These are phyloP conservation scores for Dasyurus viverrinus DNA, from an alignment of 2,113 vertebrate genomes.

Conservation along the genomic window DNA sequence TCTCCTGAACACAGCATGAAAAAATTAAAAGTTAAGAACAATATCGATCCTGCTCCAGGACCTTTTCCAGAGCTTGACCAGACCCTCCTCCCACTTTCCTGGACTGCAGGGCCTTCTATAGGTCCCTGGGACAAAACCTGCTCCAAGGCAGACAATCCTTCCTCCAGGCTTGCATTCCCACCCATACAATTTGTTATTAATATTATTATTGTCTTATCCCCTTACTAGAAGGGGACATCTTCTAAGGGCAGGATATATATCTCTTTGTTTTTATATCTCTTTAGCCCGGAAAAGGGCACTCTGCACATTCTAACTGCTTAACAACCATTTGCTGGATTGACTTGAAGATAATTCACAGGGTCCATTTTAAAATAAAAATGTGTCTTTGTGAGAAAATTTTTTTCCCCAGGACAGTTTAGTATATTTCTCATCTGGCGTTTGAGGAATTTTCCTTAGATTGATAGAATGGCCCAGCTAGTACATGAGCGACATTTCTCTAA, in stretches of 20 bases:
- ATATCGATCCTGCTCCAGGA: background rate
- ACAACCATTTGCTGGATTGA: background rate
- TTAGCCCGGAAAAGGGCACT: background rate
- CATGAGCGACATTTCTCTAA: background rate
- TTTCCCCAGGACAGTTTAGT: background rate
- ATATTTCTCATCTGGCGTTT: background rate
- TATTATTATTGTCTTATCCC: background rate
- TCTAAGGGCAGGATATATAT: background rate
- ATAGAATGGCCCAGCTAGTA: background rate
- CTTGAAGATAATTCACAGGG: background rate
- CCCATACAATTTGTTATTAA: background rate
- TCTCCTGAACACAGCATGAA: background rate
- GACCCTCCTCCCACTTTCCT: background rate
- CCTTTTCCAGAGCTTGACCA: background rate
- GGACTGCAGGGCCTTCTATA: background rate
- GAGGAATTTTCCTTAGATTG: background rate
- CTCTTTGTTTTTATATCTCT: background rate
- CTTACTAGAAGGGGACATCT: background rate
- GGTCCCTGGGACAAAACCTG: background rate
- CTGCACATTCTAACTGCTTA: background rate
- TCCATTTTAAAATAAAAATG: background rate
- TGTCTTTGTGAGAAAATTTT: background rate
- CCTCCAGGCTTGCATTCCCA: conserved; percentile 1
- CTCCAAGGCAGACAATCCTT: background rate
- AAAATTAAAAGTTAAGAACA: background rate